Conservation (phyloP, 2,113 vertebrate genomes). For the Recurvirostra avosetta region DNA sequence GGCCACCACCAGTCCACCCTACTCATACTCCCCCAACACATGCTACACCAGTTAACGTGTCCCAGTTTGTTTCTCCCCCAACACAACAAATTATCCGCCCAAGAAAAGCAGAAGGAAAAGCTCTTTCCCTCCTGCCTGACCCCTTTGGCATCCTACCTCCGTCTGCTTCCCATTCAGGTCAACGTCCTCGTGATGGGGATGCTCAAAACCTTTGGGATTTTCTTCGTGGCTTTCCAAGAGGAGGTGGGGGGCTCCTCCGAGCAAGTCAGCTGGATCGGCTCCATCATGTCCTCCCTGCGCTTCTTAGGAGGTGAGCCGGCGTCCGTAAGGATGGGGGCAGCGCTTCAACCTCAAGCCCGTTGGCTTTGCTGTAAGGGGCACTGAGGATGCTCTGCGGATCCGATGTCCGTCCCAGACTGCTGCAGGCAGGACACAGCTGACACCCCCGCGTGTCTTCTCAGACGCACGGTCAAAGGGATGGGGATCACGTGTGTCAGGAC, state of each 20-base stretch:
- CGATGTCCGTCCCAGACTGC: neutral
- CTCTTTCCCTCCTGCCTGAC: neutral
- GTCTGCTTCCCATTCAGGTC: slow-evolving; percentile 72
- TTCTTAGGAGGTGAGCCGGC: slow-evolving; percentile 82
- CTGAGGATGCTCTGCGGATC: fast-evolving
- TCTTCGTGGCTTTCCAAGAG: slow-evolving; percentile 92
- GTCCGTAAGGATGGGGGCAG: fast-evolving
- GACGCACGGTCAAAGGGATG: fast-evolving
- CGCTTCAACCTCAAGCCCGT: fast-evolving
- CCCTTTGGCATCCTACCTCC: neutral
- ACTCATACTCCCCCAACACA: neutral
- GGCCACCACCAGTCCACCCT: neutral
- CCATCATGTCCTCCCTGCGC: slow-evolving; percentile 89
- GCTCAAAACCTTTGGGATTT: slow-evolving; percentile 90
- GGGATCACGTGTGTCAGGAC: fast-evolving
- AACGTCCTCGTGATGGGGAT: slow-evolving; percentile 89
- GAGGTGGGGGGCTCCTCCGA: slow-evolving; percentile 86
- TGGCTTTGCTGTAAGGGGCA: fast-evolving
- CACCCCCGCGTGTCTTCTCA: fast-evolving
- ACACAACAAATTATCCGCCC: neutral
- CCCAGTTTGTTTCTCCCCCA: neutral
- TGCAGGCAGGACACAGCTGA: fast-evolving
- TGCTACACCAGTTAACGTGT: fast-evolving
- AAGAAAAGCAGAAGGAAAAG: neutral
- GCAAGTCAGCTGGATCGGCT: slow-evolving; percentile 91